phyloP scores from a whole-genome alignment of 2,113 vertebrate genomes.

The Lampris megalopsis region DNA sequence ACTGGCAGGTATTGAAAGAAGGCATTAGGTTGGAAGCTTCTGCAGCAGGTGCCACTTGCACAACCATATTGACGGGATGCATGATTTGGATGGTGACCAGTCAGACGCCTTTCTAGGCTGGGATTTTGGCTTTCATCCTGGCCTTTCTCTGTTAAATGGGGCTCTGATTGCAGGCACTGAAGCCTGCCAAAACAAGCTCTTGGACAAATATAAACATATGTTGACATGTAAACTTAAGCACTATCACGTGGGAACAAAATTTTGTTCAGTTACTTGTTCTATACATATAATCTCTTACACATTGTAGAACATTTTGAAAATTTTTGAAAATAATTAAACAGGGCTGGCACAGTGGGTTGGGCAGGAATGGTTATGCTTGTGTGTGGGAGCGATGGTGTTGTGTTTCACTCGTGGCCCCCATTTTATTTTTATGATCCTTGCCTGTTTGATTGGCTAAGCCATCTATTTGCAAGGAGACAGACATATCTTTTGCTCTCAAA shows the following conservation, averaged over 20 bases:
- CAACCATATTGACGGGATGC: constrained; percentile 32
- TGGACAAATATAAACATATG: not conserved
- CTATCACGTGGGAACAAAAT: too few species aligned
- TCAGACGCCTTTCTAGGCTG: constrained; percentile 34
- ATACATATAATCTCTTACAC: too few species aligned
- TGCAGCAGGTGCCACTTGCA: constrained; percentile 48
- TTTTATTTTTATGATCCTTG: constrained; percentile 71
- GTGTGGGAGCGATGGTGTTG: constrained; percentile 44
- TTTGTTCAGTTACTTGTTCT: too few species aligned
- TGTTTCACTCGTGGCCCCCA: constrained; percentile 42
- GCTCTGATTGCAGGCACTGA: not conserved
- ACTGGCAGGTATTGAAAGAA: constrained; percentile 57
- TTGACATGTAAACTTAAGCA: not conserved
- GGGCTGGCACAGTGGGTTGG: not conserved
- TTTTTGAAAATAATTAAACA: too few species aligned
- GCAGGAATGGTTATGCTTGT: not conserved
- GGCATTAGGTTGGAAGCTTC: constrained; percentile 19
- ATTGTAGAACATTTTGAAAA: too few species aligned
- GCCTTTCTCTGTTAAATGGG: constrained; percentile 16
- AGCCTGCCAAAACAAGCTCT: not conserved
- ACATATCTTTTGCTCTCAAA: constrained; percentile 44
- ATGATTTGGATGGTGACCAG: constrained; percentile 41
- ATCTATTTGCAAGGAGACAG: constrained; percentile 57
- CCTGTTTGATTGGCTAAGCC: constrained; percentile 58
- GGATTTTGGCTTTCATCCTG: constrained; percentile 32